A percentile compares a stretch with the other conserved stretches of the same genome.
phyloP scores from a whole-genome alignment of 2,797 vertebrate species.

The Urosaurus nigricauda region DNA sequence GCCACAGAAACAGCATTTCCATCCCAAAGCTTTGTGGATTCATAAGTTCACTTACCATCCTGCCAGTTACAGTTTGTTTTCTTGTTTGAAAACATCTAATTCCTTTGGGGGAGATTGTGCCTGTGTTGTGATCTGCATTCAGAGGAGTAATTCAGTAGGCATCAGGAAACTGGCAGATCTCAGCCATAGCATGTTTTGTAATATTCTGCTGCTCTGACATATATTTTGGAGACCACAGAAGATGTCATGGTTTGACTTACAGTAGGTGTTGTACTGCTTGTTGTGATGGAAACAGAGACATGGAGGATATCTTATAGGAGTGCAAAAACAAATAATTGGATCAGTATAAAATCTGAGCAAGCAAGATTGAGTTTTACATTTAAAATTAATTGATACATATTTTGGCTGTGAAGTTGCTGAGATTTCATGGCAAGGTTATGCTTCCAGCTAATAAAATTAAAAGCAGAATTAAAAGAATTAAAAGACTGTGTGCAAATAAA shows the following conservation, averaged over 20 bases:
- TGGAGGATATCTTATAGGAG: not conserved
- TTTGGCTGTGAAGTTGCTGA: slow-evolving; percentile 6
- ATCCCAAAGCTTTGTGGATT: slow-evolving; percentile 11
- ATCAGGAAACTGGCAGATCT: not conserved
- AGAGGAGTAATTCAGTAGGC: not conserved
- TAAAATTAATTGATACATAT: not conserved
- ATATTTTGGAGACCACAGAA: not conserved
- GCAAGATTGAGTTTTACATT: not conserved
- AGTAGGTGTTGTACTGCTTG: not conserved
- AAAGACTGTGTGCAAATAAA: not conserved
- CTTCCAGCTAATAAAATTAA: slow-evolving; percentile 51
- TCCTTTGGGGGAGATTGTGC: not conserved
- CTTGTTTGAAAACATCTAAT: slow-evolving; percentile 6
- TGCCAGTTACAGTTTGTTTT: not conserved
- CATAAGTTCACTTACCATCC: slow-evolving; percentile 1
- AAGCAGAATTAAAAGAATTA: slow-evolving; percentile 45
- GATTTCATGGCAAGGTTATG: slow-evolving; percentile 60
- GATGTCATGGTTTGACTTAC: not conserved
- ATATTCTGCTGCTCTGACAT: not conserved
- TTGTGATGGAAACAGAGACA: not conserved
- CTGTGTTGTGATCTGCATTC: not conserved
- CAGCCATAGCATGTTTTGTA: not conserved
- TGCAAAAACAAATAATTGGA: not conserved
- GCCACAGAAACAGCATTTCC: slow-evolving; percentile 1
- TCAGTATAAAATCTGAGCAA: not conserved